Percentiles rank a stretch among this genome's conserved stretches.
These are phyloP conservation scores for Torymus tubicola DNA, from an alignment of 2,888 invertebrate species.

Conservation along the genomic window DNA sequence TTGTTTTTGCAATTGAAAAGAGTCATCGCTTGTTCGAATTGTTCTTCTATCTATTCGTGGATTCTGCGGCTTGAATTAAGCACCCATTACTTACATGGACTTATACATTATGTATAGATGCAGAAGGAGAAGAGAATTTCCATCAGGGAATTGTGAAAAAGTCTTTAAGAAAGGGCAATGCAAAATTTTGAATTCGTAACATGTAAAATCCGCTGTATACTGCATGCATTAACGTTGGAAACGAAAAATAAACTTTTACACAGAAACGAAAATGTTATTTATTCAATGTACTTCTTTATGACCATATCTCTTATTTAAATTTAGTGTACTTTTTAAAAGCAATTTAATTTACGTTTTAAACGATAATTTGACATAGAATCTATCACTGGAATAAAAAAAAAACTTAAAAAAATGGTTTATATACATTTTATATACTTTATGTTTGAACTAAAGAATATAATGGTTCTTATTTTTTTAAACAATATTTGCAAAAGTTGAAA, in stretches of 20 bases:
- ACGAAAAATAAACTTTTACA: slow-evolving; percentile 65
- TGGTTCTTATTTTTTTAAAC: too few species aligned
- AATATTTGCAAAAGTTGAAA: too few species aligned
- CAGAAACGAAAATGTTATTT: slow-evolving; percentile 39
- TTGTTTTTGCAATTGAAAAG: slow-evolving; percentile 24
- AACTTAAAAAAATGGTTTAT: too few species aligned
- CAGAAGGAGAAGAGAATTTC: slow-evolving; percentile 10
- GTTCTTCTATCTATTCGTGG: slow-evolving; percentile 13
- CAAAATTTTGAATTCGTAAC: slow-evolving; percentile 39
- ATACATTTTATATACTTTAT: too few species aligned
- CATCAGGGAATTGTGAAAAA: slow-evolving; percentile 27
- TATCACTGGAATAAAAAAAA: too few species aligned
- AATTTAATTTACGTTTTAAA: too few species aligned
- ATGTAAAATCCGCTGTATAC: slow-evolving; percentile 61
- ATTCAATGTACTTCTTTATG: not conserved
- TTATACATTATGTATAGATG: slow-evolving; percentile 30
- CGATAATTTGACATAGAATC: too few species aligned
- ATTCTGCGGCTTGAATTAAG: slow-evolving; percentile 25
- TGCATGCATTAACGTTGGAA: slow-evolving; percentile 62
- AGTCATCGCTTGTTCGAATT: slow-evolving; percentile 20
- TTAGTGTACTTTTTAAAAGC: too few species aligned
- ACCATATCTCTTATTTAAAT: too few species aligned
- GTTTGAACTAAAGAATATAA: too few species aligned
- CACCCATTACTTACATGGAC: slow-evolving; percentile 10
- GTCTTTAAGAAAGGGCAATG: slow-evolving; percentile 23